phyloP scores from a whole-genome alignment of 2,113 vertebrate species.

The Lanius ludovicianus region DNA sequence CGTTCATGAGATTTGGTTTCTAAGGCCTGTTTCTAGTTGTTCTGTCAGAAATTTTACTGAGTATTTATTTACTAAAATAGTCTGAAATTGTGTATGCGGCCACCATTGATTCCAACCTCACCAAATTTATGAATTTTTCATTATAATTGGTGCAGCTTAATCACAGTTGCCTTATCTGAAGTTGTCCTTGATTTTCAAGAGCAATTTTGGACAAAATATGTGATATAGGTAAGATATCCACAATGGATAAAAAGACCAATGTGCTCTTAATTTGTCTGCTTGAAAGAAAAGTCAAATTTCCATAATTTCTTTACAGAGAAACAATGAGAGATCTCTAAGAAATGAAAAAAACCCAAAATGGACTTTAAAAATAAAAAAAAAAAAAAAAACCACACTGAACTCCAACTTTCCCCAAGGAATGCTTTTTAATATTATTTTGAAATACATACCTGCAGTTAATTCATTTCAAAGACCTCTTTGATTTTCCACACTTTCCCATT shows the following conservation, averaged over 20 bases:
- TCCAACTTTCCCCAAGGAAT: not conserved
- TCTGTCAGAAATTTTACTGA: not conserved
- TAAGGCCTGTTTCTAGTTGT: not conserved
- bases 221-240: rapidly evolving
- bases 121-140: not conserved
- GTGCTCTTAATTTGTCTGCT: not conserved
- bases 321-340: too few relatives aligned
- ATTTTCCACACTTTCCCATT: not conserved
- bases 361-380: not conserved
- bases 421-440: not conserved
- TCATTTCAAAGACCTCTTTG: not conserved
- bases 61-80: not conserved
- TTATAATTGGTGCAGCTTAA: not conserved
- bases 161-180: not conserved
- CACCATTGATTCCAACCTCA: not conserved
- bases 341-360: not conserved
- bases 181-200: not conserved
- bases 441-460: not conserved
- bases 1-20: not conserved
- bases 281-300: not conserved
- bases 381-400: not conserved
- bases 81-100: rapidly evolving
- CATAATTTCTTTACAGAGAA: not conserved
- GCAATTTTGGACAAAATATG: not conserved
- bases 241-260: rapidly evolving